phyloP scores from a whole-genome alignment of 2,888 invertebrate species.

The Linnaemya tessellans region DNA sequence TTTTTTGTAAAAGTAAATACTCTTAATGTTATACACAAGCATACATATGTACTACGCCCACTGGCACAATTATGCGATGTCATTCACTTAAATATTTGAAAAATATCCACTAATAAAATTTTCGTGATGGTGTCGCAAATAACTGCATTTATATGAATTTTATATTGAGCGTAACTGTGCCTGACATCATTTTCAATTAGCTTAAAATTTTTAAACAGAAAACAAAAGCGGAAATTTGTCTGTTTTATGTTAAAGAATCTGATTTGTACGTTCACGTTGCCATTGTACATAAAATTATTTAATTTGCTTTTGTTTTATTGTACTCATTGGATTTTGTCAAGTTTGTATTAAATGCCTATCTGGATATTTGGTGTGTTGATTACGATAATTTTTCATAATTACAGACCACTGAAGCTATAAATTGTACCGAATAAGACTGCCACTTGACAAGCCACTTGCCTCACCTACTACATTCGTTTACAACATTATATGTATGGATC shows the following conservation, averaged over 20 bases:
- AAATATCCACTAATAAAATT: no score
- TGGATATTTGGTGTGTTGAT: slow-evolving; percentile 61
- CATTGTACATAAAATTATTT: slow-evolving; percentile 9
- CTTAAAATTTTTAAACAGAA: neutral
- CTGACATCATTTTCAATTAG: slow-evolving; percentile 42
- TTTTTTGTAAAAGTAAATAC: no score
- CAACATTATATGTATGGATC: slow-evolving; percentile 9
- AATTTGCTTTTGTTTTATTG: slow-evolving; percentile 30
- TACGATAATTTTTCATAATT: slow-evolving; percentile 65
- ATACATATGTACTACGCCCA: no score
- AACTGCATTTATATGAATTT: no score
- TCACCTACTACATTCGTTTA: neutral
- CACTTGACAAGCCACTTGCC: neutral
- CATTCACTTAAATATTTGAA: no score
- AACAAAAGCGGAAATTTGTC: neutral
- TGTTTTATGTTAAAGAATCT: neutral
- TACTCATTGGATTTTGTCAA: slow-evolving; percentile 54
- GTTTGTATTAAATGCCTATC: slow-evolving; percentile 66
- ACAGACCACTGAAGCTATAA: slow-evolving; percentile 51
- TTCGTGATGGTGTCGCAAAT: no score
- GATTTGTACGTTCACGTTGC: neutral
- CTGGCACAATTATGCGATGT: no score
- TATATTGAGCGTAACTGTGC: neutral
- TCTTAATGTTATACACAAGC: no score
- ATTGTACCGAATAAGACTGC: neutral